phyloP scores from a whole-genome alignment of 1,140 invertebrate species.

The Zaprionus ornatus region DNA sequence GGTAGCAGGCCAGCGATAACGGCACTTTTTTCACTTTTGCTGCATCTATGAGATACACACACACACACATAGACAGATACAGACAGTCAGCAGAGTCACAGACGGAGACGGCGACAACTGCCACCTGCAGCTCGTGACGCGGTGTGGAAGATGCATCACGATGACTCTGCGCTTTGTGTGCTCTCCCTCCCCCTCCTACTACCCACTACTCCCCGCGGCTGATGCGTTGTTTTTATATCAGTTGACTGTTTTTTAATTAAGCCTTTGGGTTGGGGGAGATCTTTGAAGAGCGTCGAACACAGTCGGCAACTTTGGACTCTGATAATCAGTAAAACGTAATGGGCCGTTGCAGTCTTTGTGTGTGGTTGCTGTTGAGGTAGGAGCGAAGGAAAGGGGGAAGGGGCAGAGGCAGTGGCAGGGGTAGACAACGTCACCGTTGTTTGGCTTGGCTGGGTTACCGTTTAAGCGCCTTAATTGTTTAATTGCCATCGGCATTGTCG shows the following conservation, averaged over 20 bases:
- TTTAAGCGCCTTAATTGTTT: conserved; percentile 77
- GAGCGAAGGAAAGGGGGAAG: no score
- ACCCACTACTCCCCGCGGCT: neutral
- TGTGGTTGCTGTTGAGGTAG: neutral
- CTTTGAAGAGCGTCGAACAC: conserved; percentile 26
- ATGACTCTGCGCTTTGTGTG: conserved; percentile 55
- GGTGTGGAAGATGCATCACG: conserved; percentile 39
- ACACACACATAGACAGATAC: conserved; percentile 33
- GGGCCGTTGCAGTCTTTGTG: conserved; percentile 38
- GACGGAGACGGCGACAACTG: conserved; percentile 6
- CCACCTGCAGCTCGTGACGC: conserved; percentile 52
- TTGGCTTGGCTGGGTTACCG: conserved; percentile 45
- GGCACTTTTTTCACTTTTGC: conserved; percentile 73
- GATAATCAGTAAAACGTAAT: conserved; percentile 54
- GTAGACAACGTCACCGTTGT: conserved; percentile 35
- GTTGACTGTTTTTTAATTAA: conserved; percentile 68
- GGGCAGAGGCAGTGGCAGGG: neutral
- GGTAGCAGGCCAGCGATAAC: conserved; percentile 39
- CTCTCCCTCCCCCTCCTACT: neutral
- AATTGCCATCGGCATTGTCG: conserved; percentile 59
- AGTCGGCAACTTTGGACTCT: conserved; percentile 44
- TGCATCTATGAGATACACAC: conserved; percentile 58
- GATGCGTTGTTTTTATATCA: conserved; percentile 35
- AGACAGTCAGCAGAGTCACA: conserved; percentile 13
- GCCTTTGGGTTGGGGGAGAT: conserved; percentile 34